Base-by-base conservation (phyloP, 2,888 invertebrate genomes). In the Onchidella celtica region DNA sequence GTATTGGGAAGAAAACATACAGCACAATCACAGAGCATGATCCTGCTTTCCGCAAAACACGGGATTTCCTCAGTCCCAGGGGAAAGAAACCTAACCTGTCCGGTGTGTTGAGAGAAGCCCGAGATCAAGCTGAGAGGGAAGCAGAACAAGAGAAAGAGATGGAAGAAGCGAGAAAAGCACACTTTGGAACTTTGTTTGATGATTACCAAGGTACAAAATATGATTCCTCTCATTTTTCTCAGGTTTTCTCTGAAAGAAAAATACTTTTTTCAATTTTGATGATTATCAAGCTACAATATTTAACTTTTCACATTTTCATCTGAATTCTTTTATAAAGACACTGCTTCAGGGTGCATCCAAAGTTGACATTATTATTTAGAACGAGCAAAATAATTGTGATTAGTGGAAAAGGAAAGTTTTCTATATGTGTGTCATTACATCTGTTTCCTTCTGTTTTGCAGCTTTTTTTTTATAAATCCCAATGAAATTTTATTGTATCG, bases 1-100 rank as follows among this genome's bases (percentile, higher is more conserved):
- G 96, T 0, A 97, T 98, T 86, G 98, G 98, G 9, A 98, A 98
- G 92, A 98, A 98, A 92, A 98, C 98, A 0, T 97, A 98, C 96
- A 96, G 97, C 91, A 97, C 97, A 0, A 94, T 98, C 0, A 97
- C 97, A 92, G 97, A 98, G 82, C 97, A 97, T 38, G 98, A 98
- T 93, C 97, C 97, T 0, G 97, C 97, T 0, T 93, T 97, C 24
- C 96, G 96, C 87, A 88, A 86, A 59, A 97, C 97, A 89, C 96
- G 96, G 90, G 94, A 96, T 59, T 94, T 96, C 89, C 94, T 97
- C 3, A 86, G 85, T 65, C 88, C 89, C 14, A 84, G 87, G 68
- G 86, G 86, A 47, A 86, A 91, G 59, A 90, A 91, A 77, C 91
- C 91, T 0, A 93, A 90, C 79, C 86, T 94, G 68, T 93, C 94